Percentiles rank a stretch among this genome's conserved stretches.
These are phyloP conservation scores for Drosophila austrosaltans DNA, from an alignment of 2,888 invertebrate species.

Conservation along the genomic window DNA sequence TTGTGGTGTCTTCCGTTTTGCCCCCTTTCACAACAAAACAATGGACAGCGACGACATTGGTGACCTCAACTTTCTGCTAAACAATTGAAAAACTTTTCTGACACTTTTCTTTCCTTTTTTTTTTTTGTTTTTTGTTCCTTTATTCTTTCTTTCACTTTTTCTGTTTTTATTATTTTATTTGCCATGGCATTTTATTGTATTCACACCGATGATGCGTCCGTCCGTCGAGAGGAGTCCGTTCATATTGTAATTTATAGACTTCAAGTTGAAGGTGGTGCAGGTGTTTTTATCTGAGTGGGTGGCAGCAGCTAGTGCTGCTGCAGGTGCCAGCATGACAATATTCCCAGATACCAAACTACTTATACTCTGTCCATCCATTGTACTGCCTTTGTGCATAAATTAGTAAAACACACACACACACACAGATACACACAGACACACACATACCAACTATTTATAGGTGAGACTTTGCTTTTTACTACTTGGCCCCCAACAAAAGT, in stretches of 20 bases:
- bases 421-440: neutral
- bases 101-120: conserved; percentile 71
- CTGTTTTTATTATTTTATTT: conserved; percentile 55
- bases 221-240: conserved; percentile 39
- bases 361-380: conserved; percentile 44
- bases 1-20: conserved; percentile 7
- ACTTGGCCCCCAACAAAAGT: conserved; percentile 31
- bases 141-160: too few species aligned
- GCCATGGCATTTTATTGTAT: conserved; percentile 68
- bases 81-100: conserved; percentile 77
- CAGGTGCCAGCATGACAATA: conserved; percentile 14
- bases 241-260: conserved; percentile 78
- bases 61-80: conserved; percentile 52
- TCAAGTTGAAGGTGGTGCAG: conserved; percentile 49
- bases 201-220: conserved; percentile 12
- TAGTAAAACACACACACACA: conserved; percentile 59
- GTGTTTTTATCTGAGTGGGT: too few species aligned
- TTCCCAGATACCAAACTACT: neutral
- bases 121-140: conserved; percentile 52
- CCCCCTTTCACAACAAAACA: conserved; percentile 38
- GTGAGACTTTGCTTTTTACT: neutral
- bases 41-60: conserved; percentile 38
- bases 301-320: conserved; percentile 34
- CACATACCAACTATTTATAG: conserved; percentile 22
- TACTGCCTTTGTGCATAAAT: conserved; percentile 62